phyloP scores from a whole-genome alignment of 2,113 vertebrate species.

The Chauna torquata region DNA sequence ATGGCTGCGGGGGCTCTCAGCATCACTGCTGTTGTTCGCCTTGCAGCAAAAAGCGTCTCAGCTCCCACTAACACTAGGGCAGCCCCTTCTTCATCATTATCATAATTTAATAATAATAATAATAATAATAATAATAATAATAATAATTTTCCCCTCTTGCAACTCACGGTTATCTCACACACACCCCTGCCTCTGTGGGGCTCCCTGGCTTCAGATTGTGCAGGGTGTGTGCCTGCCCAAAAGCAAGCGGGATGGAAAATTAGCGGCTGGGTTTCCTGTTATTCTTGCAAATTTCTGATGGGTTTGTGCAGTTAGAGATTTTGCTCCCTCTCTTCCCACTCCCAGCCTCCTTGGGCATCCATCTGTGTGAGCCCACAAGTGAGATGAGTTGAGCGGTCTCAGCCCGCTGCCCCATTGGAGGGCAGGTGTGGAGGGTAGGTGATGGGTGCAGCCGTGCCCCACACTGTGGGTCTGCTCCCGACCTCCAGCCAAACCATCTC shows the following conservation, averaged over 20 bases:
- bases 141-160: background rate
- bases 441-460: background rate
- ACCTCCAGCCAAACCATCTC: too few species aligned
- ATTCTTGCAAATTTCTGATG: background rate
- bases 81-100: background rate
- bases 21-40: background rate
- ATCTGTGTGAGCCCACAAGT: background rate
- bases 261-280: background rate
- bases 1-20: background rate
- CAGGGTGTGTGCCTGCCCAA: background rate
- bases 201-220: background rate
- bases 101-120: background rate
- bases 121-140: background rate
- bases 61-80: background rate
- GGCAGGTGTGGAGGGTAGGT: too few species aligned
- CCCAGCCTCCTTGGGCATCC: background rate
- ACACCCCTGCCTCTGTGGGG: accelerated
- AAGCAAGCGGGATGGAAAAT: background rate
- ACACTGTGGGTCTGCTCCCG: too few species aligned
- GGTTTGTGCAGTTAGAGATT: background rate
- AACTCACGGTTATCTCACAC: background rate
- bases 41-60: background rate
- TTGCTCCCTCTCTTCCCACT: accelerated
- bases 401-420: background rate
- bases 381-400: background rate